Evolutionary conservation across 2,113 vertebrate species (phyloP).

Genomic region (Equus przewalskii): DNA sequence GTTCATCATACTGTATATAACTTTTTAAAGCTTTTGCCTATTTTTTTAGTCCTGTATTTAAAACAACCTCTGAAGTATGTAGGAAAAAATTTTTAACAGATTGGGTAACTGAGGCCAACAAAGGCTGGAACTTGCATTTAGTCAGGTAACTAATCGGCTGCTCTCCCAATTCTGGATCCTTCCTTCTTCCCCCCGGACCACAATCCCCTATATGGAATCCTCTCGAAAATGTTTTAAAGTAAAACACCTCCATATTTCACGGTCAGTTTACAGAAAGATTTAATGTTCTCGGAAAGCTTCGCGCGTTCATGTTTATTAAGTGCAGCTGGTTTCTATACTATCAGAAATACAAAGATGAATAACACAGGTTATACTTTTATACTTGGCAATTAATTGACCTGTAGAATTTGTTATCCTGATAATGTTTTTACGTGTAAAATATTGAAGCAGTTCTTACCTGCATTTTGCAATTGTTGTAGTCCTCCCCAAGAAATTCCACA

Average conservation of each 20-base stretch:
- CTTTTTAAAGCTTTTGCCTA: conserved; percentile 30
- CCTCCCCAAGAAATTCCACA: conserved; percentile 92
- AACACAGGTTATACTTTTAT: conserved; percentile 31
- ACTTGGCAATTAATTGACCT: neutral
- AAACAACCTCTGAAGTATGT: conserved; percentile 50
- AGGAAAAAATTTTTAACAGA: conserved; percentile 28
- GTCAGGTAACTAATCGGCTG: neutral
- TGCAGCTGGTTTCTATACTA: neutral
- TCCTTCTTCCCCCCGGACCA: neutral
- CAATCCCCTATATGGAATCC: neutral
- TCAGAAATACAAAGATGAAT: conserved; percentile 14
- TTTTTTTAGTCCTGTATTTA: conserved; percentile 37
- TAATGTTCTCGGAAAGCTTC: conserved; percentile 7
- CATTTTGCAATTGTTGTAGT: conserved; percentile 82
- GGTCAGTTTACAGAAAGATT: neutral
- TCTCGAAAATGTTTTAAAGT: neutral
- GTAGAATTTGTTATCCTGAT: neutral
- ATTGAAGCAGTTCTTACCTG: conserved; percentile 44
- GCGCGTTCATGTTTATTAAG: conserved; percentile 15
- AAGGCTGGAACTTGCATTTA: neutral
- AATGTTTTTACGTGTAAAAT: conserved; percentile 30
- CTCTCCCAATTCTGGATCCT: neutral
- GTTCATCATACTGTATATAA: conserved; percentile 21
- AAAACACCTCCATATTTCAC: conserved; percentile 15
- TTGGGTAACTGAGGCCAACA: neutral